phyloP scores from a whole-genome alignment of 2,113 vertebrate genomes.

The Pollachius pollachius region DNA sequence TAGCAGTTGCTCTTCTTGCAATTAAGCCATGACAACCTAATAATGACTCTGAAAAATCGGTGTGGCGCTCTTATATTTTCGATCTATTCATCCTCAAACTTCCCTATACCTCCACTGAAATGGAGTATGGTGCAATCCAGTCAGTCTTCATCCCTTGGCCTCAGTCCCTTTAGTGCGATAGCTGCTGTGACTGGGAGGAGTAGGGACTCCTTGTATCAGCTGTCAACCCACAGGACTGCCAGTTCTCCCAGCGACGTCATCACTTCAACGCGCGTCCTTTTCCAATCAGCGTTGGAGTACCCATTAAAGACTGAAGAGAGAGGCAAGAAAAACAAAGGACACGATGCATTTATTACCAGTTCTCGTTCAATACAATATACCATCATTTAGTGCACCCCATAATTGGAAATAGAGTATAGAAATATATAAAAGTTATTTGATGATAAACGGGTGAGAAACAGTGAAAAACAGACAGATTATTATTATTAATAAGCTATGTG shows the following conservation, averaged over 20 bases:
- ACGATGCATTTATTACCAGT: too few relatives aligned
- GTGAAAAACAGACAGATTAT: too few relatives aligned
- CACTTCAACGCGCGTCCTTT: conserved; percentile 50
- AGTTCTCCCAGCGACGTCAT: conserved; percentile 66
- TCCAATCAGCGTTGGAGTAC: conserved; percentile 56
- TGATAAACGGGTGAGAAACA: too few relatives aligned
- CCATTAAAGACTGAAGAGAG: conserved; percentile 55
- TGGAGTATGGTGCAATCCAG: conserved; percentile 29
- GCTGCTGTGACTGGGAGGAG: conserved; percentile 44
- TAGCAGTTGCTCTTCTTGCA: not conserved
- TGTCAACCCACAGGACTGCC: conserved; percentile 57
- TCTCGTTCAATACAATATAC: too few relatives aligned
- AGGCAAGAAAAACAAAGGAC: conserved; percentile 6
- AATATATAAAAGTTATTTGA: too few relatives aligned
- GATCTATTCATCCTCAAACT: conserved; percentile 9
- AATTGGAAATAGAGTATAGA: too few relatives aligned
- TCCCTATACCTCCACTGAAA: conserved; percentile 32
- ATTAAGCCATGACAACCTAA: too few relatives aligned
- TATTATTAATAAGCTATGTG: too few relatives aligned
- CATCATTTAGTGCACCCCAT: too few relatives aligned
- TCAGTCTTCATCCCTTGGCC: conserved; percentile 22
- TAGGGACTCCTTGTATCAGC: conserved; percentile 69
- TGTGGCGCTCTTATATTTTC: conserved; percentile 22
- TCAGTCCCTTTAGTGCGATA: conserved; percentile 42
- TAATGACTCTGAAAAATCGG: too few relatives aligned